Evolutionary conservation across 2,797 vertebrate species (phyloP), one percentile per base, ranked within the genome.

Genomic region (Sparidentex hasta): DNA sequence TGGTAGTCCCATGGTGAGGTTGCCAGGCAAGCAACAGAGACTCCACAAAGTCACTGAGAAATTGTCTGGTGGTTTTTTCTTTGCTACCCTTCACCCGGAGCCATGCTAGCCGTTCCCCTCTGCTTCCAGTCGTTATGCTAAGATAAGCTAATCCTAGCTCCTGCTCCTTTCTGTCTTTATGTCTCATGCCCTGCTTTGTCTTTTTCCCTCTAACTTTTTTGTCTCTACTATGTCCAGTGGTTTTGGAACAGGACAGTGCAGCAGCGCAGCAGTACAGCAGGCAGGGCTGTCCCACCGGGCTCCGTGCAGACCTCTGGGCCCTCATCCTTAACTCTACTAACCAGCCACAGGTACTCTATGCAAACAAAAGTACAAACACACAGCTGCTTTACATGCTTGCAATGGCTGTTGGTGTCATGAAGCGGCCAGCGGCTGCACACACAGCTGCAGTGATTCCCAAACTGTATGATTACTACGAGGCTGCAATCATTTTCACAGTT

Each of bases 241-340:
- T 99, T 48, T 59, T 71, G 54, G 96, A 97, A 85, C 96, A 97
- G 88, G 97, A 99, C 87, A 98, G 97, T 59, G 97, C 97, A 3
- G 97, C 97, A 2, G 98, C 98, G 14, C 98, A 99, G 84, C 98
- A 99, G 76, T 99, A 98, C 82, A 94, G 98, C 92, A 95, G 98
- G 48, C 97, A 97, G 91, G 98, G 98, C 70, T 98, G 97, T 62
- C 97, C 98, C 70, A 99, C 96, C 0, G 97, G 96, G 2, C 95
- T 99, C 38, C 93, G 98, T 63, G 97, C 98, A 1, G 97, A 98
- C 58, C 88, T 99, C 58, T 99, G 98, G 98, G 96, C 96, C 17
- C 96, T 99, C 87, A 97, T 98, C 83, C 94, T 99, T 21, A 99
- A 98, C 88, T 93, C 96, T 80, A 97, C 96, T 33, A 97, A 96